Evolutionary conservation across 1,140 invertebrate genomes (phyloP), one percentile per base, ranked within the genome.

Genomic region (Drosophila pallidifrons): DNA sequence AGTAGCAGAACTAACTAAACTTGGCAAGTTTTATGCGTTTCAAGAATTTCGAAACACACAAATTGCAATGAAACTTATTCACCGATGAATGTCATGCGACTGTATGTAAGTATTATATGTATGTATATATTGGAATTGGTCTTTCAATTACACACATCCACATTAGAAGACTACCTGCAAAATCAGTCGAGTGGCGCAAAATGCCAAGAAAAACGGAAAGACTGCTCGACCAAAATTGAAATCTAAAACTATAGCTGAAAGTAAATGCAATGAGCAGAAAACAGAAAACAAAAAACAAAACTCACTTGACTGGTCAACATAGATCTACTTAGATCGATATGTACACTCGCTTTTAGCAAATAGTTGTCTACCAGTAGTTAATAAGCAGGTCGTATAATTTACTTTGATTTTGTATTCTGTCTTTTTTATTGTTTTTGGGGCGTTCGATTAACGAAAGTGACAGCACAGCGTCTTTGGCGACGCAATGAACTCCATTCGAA

Each of bases 41-140:
- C 60, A 75, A 89, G 83, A 88, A 89, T 88, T 88, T 88, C 85
- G 85, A 79, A 81, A 86, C 79, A 59, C 60, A 35, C 64, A 82
- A 76, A 82, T 67, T 88, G 77, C 83, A 88, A 72, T 88, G 83
- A 76, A 87, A 87, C 80, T 71, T 73, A 79, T 79, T 74, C 54
- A 57, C 68, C 58, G 52, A 67, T 68, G 25, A 79, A 55, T 54
- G 66, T 55, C 69, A 54, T 65, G 30, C 65, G 38, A 66, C 13
- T 52, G 15, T 55, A 28, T 41, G 11, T 64, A 10, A 35, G 3
- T 32, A n/a, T 25, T n/a, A n/a, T n/a, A n/a, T n/a, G 0, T 68
- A 15, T 75, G 15, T 54, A 3, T 74, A 20, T 47, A 11, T 3
- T 28, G 41, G 38, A 58, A 68, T 63, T 57, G 66, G 49, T 78